Conservation (phyloP, 2,797 vertebrate species). For the Liparis tanakae region DNA sequence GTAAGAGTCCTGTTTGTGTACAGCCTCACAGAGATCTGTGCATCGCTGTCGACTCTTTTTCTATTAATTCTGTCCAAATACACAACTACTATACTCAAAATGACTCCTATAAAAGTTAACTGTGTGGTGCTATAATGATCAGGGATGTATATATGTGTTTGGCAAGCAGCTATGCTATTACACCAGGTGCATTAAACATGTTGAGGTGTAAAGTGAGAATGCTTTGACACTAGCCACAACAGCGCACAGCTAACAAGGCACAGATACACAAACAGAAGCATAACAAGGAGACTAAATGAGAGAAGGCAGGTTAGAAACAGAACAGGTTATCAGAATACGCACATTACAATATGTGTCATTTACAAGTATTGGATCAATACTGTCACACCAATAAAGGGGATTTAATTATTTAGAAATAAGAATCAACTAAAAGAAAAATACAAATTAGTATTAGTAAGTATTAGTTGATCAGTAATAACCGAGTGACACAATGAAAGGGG, state of each 20-base stretch:
- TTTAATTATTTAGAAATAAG: background rate
- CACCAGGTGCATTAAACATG: conserved; percentile 16
- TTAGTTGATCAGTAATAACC: conserved; percentile 22
- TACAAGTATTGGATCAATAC: conserved; percentile 1
- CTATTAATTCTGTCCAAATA: background rate
- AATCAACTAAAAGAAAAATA: conserved; percentile 32
- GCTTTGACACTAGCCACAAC: conserved; percentile 52
- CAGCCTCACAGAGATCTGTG: background rate
- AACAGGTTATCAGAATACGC: conserved; percentile 30
- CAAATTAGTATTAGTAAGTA: background rate
- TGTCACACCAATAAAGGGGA: background rate
- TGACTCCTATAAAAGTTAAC: background rate
- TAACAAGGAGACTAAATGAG: conserved; percentile 38
- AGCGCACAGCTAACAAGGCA: conserved; percentile 62
- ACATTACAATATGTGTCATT: conserved; percentile 16
- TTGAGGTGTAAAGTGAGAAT: conserved; percentile 31
- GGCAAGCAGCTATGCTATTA: conserved; percentile 15
- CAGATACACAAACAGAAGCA: conserved; percentile 62
- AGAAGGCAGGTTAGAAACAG: conserved; percentile 41
- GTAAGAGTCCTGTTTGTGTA: background rate
- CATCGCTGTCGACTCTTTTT: background rate
- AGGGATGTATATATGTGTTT: conserved; percentile 45
- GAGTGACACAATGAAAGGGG: conserved; percentile 31
- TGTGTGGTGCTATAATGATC: conserved; percentile 6
- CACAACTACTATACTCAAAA: background rate